Evolutionary conservation across 1,140 invertebrate genomes (phyloP).

Genomic region (Rhyacophila brunnea): DNA sequence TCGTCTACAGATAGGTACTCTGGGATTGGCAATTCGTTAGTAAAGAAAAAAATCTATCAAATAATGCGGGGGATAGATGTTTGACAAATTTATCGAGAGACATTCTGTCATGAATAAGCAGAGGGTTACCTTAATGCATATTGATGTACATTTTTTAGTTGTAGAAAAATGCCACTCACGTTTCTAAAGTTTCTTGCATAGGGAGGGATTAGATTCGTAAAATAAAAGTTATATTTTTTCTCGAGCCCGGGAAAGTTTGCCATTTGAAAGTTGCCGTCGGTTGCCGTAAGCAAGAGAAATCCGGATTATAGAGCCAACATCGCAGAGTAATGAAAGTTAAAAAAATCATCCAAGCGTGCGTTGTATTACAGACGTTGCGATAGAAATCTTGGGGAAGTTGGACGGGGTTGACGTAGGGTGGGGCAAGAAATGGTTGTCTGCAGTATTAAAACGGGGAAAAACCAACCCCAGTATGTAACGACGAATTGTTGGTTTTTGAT

Average conservation of each 20-base stretch:
- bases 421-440: too few relatives aligned
- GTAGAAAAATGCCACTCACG: slow-evolving; percentile 2
- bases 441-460: too few relatives aligned
- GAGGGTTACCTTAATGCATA: neutral
- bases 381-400: too few relatives aligned
- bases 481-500: too few relatives aligned
- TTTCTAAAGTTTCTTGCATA: slow-evolving; percentile 2
- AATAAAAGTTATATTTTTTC: slow-evolving; percentile 27
- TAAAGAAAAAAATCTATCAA: too few relatives aligned
- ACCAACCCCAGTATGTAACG: too few relatives aligned
- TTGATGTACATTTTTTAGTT: slow-evolving; percentile 1
- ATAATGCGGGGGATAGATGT: too few relatives aligned
- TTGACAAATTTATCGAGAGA: neutral
- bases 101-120: neutral
- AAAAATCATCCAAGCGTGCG: slow-evolving; percentile 9
- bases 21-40: too few relatives aligned
- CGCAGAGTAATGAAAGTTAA: slow-evolving; percentile 24
- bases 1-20: too few relatives aligned
- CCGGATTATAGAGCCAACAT: slow-evolving; percentile 23
- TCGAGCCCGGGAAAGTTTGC: slow-evolving; percentile 8
- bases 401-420: too few relatives aligned
- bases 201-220: slow-evolving; percentile 14
- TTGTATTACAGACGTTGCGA: too few relatives aligned
- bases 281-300: slow-evolving; percentile 18
- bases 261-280: slow-evolving; percentile 15